phyloP scores from a whole-genome alignment of 2,113 vertebrate genomes.

The Gracilinanus agilis region DNA sequence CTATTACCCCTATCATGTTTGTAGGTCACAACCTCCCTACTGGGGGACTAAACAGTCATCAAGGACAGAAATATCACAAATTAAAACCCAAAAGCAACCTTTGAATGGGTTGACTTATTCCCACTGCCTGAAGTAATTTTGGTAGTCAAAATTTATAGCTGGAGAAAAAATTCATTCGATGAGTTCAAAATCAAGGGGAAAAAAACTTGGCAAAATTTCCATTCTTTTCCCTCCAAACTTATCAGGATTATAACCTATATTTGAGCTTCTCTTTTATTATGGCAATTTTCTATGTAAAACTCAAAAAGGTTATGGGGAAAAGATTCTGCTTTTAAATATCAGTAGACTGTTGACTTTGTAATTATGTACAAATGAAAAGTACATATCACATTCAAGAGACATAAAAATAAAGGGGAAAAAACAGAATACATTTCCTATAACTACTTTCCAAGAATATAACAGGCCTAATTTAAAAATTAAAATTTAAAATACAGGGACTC shows the following conservation, averaged over 20 bases:
- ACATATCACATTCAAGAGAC: conserved; percentile 64
- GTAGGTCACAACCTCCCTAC: conserved; percentile 59
- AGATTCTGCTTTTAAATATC: conserved; percentile 53
- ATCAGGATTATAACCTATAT: conserved; percentile 25
- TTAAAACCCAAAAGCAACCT: conserved; percentile 18
- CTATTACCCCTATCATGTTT: conserved; percentile 51
- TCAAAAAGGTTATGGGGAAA: conserved; percentile 63
- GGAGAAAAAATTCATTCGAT: conserved; percentile 43
- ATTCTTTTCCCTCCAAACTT: conserved; percentile 18
- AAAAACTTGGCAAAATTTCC: conserved; percentile 52
- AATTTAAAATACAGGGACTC: conserved; percentile 56
- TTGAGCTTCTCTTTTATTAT: background rate
- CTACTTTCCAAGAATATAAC: conserved; percentile 61
- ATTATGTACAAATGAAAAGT: conserved; percentile 65
- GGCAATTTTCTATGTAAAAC: conserved; percentile 51
- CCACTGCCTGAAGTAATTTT: conserved; percentile 21
- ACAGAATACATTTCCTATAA: conserved; percentile 67
- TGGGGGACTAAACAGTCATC: conserved; percentile 10
- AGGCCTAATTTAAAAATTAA: conserved; percentile 69
- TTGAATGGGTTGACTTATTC: background rate
- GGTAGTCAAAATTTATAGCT: conserved; percentile 33
- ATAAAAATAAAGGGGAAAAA: background rate
- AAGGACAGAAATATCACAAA: conserved; percentile 70
- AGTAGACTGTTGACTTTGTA: conserved; percentile 39
- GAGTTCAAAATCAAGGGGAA: background rate